Evolutionary conservation across 1,140 invertebrate species (phyloP), one percentile per base, ranked within the genome.

Genomic region (Euura saliciscinereae): DNA sequence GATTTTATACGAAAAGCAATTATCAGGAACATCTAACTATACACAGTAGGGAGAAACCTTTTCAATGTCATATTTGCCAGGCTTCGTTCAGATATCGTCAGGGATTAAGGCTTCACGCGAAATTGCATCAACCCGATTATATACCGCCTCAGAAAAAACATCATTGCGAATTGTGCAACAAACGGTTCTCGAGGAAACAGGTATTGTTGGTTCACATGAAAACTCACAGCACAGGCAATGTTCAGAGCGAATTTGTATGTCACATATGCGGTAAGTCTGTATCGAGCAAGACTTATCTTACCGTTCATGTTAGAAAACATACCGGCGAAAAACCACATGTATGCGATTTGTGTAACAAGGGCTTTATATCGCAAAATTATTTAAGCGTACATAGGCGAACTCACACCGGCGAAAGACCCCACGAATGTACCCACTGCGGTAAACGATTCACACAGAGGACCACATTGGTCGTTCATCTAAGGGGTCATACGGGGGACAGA

Each of bases 241-340:
- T 83, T 0, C 85, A 86, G 51, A 87, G 83, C 72, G 84, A 88
- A 42, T 90, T 85, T 73, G 82, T 94, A 8, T 97, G 95, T 82
- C 86, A 89, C 10, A 91, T 94, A 2, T 97, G 96, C 80, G 92
- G 92, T 10, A 95, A 90, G 66, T 79, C 85, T 0, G 90, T 91
- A 7, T 89, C 89, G 2, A 91, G 92, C 74, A 93, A 94, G 86
- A 93, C 95, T 0, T 95, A 95, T 10, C 82, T 97, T 6, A 94
- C 93, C 45, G 96, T 97, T 84, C 96, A 96, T 80, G 86, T 94
- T 68, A 85, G 94, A 10, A 95, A 94, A 13, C 94, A 96, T 82
- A 92, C 84, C 76, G 89, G 88, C 1, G 87, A 89, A 46, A 90
- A 89, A 74, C 89, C 89, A 0, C 88, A 88, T 70, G 80, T 84